These are phyloP conservation scores for Zophobas morio DNA, from an alignment of 1,140 invertebrate species.

Conservation along the genomic window DNA sequence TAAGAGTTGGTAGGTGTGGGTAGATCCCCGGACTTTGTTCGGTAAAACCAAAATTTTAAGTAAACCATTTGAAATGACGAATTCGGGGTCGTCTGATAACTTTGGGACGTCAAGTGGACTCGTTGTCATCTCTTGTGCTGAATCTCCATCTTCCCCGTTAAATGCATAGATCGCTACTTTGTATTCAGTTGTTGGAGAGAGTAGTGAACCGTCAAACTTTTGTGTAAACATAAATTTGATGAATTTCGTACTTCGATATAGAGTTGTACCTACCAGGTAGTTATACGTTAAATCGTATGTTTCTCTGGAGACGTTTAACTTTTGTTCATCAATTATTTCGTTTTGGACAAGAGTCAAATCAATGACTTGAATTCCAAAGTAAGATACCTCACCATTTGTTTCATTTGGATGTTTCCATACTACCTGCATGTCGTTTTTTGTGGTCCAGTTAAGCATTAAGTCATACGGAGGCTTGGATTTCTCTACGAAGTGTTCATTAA, in stretches of 20 bases:
- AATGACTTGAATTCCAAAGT: conserved; percentile 10
- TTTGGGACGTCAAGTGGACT: background rate
- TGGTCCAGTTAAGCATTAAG: conserved; percentile 5
- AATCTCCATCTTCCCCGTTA: background rate
- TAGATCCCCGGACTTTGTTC: too few relatives aligned
- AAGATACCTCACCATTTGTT: conserved; percentile 37
- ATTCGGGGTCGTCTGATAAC: too few relatives aligned
- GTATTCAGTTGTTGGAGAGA: background rate
- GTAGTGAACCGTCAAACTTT: background rate
- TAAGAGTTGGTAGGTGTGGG: too few relatives aligned
- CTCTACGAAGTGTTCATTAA: background rate
- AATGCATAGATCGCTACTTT: background rate
- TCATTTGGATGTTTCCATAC: conserved; percentile 49
- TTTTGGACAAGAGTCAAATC: background rate
- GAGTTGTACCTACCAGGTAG: background rate
- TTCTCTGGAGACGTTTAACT: background rate
- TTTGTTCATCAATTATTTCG: background rate
- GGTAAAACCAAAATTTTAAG: too few relatives aligned
- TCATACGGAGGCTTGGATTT: conserved; percentile 40
- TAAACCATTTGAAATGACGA: too few relatives aligned
- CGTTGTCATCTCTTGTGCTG: background rate
- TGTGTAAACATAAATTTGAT: background rate
- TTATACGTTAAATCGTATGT: background rate
- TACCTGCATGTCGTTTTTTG: conserved; percentile 38
- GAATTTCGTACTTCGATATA: background rate